Evolutionary conservation across 2,888 invertebrate species (phyloP), one percentile per base, ranked within the genome.

Genomic region (Archaeoteleia sp.): DNA sequence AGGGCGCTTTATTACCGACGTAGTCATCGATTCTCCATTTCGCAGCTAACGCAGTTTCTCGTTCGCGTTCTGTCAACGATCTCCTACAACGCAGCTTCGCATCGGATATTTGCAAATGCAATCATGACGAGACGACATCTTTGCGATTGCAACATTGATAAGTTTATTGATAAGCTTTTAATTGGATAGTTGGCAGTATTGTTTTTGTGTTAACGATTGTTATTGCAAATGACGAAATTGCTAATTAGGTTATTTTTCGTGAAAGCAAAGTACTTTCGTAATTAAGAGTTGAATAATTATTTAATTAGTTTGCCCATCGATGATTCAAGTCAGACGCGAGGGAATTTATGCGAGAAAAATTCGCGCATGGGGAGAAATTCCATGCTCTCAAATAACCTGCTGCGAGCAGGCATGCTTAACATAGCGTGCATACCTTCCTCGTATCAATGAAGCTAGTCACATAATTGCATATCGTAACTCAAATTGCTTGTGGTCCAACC

Each of bases 1-100:
- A 62, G 74, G 61, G 74, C 72, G 65, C 79, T 75, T 77, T 79
- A 78, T 82, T 82, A 81, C 81, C 82, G 81, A 81, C 81, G 53
- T 57, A 60, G 55, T 71, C 70, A 81, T 82, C 79, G 79, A 81
- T 80, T 74, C 72, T 58, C 43, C 12, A 57, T 40, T 43, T 49
- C 15, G 1, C 32, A 55, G 9, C 10, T n/a, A 7, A 32, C 20
- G 20, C 20, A 20, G 20, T 2, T 20, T 20, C 20, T 2, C n/a
- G n/a, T n/a, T 20, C 20, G 20, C 2, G 20, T 20, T 4, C 5
- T 20, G 20, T 20, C 20, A 20, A 20, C 20, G 20, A 20, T 20
- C 20, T 20, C 20, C 5, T 2, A 20, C 5, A n/a, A n/a, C n/a
- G n/a, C n/a, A n/a, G 20, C 20, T 2, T 20, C 20, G 20, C 2